These are phyloP conservation scores for Scaptomyza graminum DNA, from an alignment of 1,140 invertebrate species.

Conservation along the genomic window DNA sequence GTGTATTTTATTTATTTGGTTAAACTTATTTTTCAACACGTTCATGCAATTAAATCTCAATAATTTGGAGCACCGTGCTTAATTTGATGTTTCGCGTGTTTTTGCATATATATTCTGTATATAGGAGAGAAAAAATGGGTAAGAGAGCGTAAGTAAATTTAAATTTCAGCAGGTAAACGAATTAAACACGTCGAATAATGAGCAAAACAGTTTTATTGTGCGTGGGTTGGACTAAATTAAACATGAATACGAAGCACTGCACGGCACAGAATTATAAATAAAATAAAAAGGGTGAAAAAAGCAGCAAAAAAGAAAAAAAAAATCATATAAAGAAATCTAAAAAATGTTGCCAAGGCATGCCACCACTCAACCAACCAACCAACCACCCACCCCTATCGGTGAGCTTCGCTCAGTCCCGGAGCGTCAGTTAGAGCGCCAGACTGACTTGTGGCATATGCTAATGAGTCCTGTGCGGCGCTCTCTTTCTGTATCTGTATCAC, in stretches of 20 bases:
- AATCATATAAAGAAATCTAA: conserved; percentile 36
- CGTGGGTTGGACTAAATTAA: conserved; percentile 46
- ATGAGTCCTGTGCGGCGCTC: conserved; percentile 61
- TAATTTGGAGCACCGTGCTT: conserved; percentile 61
- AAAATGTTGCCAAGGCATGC: conserved; percentile 41
- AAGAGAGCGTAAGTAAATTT: conserved; percentile 15
- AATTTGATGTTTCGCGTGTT: conserved; percentile 14
- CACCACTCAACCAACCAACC: not conserved
- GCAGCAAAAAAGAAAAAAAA: conserved; percentile 21
- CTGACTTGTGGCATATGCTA: conserved; percentile 77
- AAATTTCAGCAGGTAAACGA: conserved; percentile 49
- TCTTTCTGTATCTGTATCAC: not conserved
- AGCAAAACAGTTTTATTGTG: conserved; percentile 55
- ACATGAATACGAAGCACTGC: conserved; percentile 22
- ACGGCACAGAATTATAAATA: not conserved
- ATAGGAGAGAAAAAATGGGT: too few relatives aligned
- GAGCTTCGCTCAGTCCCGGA: conserved; percentile 23
- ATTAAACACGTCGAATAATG: conserved; percentile 54
- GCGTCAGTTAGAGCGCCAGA: conserved; percentile 52
- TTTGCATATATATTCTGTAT: not conserved
- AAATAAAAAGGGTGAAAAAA: not conserved
- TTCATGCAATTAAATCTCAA: conserved; percentile 54
- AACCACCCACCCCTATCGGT: conserved; percentile 3
- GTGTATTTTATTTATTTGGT: conserved; percentile 8
- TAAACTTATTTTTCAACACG: conserved; percentile 21